Evolutionary conservation across 2,113 vertebrate genomes (phyloP).

Genomic region (Oryzias woworae): DNA sequence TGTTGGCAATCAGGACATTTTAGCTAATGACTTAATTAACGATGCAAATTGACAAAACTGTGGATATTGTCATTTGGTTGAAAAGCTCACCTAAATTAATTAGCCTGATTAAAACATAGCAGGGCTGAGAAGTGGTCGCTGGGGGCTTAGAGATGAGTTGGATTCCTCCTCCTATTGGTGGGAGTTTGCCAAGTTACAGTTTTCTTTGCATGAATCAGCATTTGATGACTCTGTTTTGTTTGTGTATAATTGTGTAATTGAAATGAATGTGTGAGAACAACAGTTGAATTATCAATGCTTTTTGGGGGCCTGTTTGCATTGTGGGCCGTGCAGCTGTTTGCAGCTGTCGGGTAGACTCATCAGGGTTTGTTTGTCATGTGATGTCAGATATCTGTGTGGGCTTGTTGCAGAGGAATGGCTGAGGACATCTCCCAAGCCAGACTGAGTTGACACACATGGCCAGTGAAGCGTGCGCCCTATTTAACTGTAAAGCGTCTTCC

Average conservation of each 20-base stretch:
- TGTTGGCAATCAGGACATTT: slow-evolving; percentile 96
- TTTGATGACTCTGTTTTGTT: slow-evolving; percentile 7
- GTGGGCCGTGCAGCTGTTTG: slow-evolving; percentile 10
- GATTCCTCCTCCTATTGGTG: slow-evolving; percentile 51
- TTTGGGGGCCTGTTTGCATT: slow-evolving; percentile 11
- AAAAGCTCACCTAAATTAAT: slow-evolving; percentile 99
- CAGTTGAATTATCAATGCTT: slow-evolving; percentile 13
- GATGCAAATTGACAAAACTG: slow-evolving; percentile 99
- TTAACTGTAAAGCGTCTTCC: slow-evolving; percentile 63
- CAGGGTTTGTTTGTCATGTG: slow-evolving; percentile 32
- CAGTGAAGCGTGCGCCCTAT: slow-evolving; percentile 68
- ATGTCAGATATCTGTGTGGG: slow-evolving; percentile 3
- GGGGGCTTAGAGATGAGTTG: slow-evolving; percentile 57
- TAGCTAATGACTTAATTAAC: slow-evolving; percentile 98
- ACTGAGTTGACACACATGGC: slow-evolving; percentile 61
- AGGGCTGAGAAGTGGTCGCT: slow-evolving; percentile 81
- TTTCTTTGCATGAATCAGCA: slow-evolving; percentile 34
- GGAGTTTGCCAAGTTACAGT: slow-evolving; percentile 11
- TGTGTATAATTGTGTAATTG: not conserved
- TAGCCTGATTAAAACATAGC: slow-evolving; percentile 94
- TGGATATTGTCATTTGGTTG: slow-evolving; percentile 97
- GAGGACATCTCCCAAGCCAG: slow-evolving; percentile 50
- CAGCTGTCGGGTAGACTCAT: slow-evolving; percentile 36
- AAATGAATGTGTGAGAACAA: not conserved
- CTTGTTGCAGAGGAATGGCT: slow-evolving; percentile 28